Evolutionary conservation across 2,797 vertebrate species (phyloP).

Genomic region (Novumbra hubbsi): DNA sequence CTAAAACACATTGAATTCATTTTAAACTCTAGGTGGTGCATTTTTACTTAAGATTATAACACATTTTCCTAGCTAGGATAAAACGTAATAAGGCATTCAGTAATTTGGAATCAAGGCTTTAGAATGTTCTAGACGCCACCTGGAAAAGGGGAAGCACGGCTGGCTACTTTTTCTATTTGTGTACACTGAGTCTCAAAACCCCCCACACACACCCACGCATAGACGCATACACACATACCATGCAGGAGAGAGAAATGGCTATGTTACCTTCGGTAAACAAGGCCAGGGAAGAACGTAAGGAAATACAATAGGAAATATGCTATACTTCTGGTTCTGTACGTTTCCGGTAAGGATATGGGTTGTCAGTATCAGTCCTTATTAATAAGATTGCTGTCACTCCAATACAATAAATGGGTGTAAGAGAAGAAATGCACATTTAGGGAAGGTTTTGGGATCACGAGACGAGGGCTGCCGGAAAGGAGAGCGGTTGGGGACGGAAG

Average conservation of each 20-base stretch:
- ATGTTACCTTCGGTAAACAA: slow-evolving; percentile 24
- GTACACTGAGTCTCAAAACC: background rate
- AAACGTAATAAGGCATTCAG: no score
- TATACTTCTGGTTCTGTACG: slow-evolving; percentile 34
- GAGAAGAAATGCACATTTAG: slow-evolving; percentile 27
- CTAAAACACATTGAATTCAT: no score
- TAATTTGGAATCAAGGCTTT: no score
- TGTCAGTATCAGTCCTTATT: slow-evolving; percentile 44
- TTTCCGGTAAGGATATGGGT: slow-evolving; percentile 44
- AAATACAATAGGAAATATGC: slow-evolving; percentile 12
- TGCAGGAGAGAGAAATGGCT: slow-evolving; percentile 12
- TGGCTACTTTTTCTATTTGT: no score
- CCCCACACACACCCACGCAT: slow-evolving; percentile 18
- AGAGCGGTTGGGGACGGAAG: background rate
- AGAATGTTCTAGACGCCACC: no score
- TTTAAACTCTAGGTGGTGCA: no score
- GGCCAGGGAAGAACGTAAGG: slow-evolving; percentile 13
- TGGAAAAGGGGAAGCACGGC: no score
- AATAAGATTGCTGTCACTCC: slow-evolving; percentile 42
- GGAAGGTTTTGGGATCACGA: background rate
- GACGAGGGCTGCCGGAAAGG: slow-evolving; percentile 8
- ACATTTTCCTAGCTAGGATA: no score
- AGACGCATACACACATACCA: background rate
- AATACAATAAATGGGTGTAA: slow-evolving; percentile 52
- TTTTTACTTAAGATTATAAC: no score